A percentile compares a stretch with the other conserved stretches of the same genome.
Conservation (phyloP, 1,140 invertebrate genomes). For the Bombus superbus region DNA sequence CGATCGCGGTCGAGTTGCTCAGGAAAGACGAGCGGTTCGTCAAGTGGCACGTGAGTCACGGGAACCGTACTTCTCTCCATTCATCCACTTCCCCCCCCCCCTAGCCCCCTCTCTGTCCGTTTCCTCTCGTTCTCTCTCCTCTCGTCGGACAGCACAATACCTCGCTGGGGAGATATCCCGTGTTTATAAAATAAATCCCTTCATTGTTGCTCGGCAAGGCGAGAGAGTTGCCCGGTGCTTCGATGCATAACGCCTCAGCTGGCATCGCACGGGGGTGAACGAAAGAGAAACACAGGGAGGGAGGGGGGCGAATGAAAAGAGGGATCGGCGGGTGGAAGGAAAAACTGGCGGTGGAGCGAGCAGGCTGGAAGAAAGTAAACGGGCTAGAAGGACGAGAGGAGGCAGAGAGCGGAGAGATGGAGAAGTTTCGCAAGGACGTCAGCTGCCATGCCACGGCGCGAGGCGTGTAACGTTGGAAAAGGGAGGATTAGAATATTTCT, state of each 20-base stretch:
- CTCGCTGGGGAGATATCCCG: conserved; percentile 60
- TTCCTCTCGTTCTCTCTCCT: conserved; percentile 52
- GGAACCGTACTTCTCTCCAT: conserved; percentile 50
- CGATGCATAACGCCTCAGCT: conserved; percentile 56
- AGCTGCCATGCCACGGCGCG: conserved; percentile 69
- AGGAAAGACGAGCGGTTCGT: conserved; percentile 57
- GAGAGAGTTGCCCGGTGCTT: conserved; percentile 45
- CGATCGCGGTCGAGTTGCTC: conserved; percentile 46
- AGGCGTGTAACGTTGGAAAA: conserved; percentile 64
- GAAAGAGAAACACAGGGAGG: not conserved
- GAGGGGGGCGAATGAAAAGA: not conserved
- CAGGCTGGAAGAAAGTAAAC: conserved; percentile 32
- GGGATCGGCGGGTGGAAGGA: conserved; percentile 25
- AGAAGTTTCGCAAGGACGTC: conserved; percentile 77
- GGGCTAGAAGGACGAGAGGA: conserved; percentile 19
- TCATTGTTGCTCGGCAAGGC: conserved; percentile 65
- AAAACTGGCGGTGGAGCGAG: not conserved
- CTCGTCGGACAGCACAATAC: conserved; percentile 57
- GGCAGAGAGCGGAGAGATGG: not conserved
- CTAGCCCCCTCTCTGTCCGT: not conserved
- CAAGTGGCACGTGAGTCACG: conserved; percentile 72
- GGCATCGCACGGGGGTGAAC: not conserved
- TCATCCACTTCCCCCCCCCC: conserved; percentile 28
- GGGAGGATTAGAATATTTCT: conserved; percentile 78
- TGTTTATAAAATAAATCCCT: conserved; percentile 71